Base-by-base conservation (phyloP, 2,888 invertebrate genomes). In the Syritta pipiens region DNA sequence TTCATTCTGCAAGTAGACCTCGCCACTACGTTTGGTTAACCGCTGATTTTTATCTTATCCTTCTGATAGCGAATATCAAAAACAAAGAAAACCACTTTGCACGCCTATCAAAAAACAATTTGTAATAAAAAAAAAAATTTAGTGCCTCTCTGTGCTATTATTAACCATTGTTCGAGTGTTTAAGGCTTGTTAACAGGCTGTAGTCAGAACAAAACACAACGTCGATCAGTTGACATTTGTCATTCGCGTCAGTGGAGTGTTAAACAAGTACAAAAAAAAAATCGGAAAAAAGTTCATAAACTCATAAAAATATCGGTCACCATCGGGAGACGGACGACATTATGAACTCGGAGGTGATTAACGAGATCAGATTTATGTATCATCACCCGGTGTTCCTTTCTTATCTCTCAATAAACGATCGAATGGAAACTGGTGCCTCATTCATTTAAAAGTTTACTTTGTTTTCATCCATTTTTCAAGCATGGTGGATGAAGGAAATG, bases 1-100 rank as follows among this genome's bases (percentile, higher is more conserved):
- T n/a, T n/a, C n/a, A n/a, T n/a, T n/a, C n/a, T n/a, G n/a, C n/a
- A n/a, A n/a, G n/a, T n/a, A n/a, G n/a, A n/a, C n/a, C n/a, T n/a
- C n/a, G n/a, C n/a, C n/a, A n/a, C n/a, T n/a, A n/a, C n/a, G n/a
- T 35, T 67, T 5, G 46, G 46, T 35, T 55, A 17, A 65, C 53
- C 65, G 19, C 35, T 6, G 2, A 24, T 35, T 46, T 46, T 35
- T 55, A 65, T 65, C 53, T 46, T 7, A 10, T n/a, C 32, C 40
- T 42, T n/a, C 32, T 69, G 69, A 69, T 69, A 69, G 40, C n/a
- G 12, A 35, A 20, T 48, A 6, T 1, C 32, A 44, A n/a, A 55
- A 49, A n/a, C 57, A 68, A 40, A 42, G 42, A 51, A 69, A 51
- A 44, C 42, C 59, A 51, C 57, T 57, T 49, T 20, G 14, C 37